A percentile compares a stretch with the other conserved stretches of the same genome.
phyloP scores from a whole-genome alignment of 2,113 vertebrate species.

The Passer domesticus region DNA sequence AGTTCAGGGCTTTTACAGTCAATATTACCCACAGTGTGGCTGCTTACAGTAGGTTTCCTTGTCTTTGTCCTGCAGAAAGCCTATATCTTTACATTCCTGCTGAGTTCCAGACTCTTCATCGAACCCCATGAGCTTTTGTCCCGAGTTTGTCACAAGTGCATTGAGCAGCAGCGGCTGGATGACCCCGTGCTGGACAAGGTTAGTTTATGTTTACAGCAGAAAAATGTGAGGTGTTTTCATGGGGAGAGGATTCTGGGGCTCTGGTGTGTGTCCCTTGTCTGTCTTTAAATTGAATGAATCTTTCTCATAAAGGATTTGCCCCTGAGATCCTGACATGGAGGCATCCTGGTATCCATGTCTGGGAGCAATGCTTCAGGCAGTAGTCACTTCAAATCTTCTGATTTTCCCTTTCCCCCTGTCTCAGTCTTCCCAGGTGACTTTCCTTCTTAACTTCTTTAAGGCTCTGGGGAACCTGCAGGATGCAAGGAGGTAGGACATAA shows the following conservation, averaged over 20 bases:
- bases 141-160: conserved; percentile 87
- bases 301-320: neutral
- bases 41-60: neutral
- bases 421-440: conserved; percentile 46
- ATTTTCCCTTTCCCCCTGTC: conserved; percentile 10
- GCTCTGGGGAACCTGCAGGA: conserved; percentile 3
- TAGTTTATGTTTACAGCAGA: conserved; percentile 34
- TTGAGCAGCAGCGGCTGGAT: conserved; percentile 89
- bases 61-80: conserved; percentile 79
- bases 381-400: conserved; percentile 7
- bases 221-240: neutral
- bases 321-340: neutral
- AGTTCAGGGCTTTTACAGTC: neutral
- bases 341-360: neutral
- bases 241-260: neutral
- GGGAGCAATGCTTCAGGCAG: neutral
- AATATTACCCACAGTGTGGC: neutral
- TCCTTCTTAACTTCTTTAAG: conserved; percentile 28
- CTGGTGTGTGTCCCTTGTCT: neutral
- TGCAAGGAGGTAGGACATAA: neutral
- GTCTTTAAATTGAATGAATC: neutral
- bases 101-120: conserved; percentile 92
- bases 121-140: conserved; percentile 87
- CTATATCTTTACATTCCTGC: conserved; percentile 91
- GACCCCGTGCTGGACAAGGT: conserved; percentile 87